phyloP scores from a whole-genome alignment of 2,888 invertebrate genomes.

The Anthophora plumipes region DNA sequence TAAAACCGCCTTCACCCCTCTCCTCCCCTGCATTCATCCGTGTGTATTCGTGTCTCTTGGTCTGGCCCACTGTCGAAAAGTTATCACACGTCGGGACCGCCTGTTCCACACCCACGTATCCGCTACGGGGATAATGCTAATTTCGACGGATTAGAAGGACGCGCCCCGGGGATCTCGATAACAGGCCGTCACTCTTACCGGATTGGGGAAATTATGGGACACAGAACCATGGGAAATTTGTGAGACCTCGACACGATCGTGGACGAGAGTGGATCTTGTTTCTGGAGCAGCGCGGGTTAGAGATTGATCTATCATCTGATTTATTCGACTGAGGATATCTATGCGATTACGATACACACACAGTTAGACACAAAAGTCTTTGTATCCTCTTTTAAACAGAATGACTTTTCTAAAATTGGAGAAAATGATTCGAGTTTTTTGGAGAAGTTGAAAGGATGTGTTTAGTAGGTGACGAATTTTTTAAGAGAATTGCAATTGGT shows the following conservation, averaged over 20 bases:
- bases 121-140: slow-evolving; percentile 61
- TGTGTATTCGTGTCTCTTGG: background rate
- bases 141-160: slow-evolving; percentile 64
- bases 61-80: slow-evolving; percentile 48
- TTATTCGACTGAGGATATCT: no score
- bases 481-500: no score
- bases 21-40: background rate
- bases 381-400: no score
- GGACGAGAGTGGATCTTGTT: background rate
- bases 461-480: no score
- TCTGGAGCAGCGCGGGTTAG: background rate
- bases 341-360: no score
- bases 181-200: slow-evolving; percentile 19
- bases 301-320: no score
- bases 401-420: no score
- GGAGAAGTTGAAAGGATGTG: no score
- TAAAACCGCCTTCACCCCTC: slow-evolving; percentile 51
- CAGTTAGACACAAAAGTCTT: no score
- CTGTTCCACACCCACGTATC: slow-evolving; percentile 64
- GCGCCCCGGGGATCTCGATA: slow-evolving; percentile 37
- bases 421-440: no score
- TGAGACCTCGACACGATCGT: background rate
- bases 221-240: background rate
- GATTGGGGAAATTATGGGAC: slow-evolving; percentile 12
- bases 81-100: slow-evolving; percentile 58